These are phyloP conservation scores for Ammospiza maritima DNA, from an alignment of 2,797 vertebrate species.

Conservation along the genomic window DNA sequence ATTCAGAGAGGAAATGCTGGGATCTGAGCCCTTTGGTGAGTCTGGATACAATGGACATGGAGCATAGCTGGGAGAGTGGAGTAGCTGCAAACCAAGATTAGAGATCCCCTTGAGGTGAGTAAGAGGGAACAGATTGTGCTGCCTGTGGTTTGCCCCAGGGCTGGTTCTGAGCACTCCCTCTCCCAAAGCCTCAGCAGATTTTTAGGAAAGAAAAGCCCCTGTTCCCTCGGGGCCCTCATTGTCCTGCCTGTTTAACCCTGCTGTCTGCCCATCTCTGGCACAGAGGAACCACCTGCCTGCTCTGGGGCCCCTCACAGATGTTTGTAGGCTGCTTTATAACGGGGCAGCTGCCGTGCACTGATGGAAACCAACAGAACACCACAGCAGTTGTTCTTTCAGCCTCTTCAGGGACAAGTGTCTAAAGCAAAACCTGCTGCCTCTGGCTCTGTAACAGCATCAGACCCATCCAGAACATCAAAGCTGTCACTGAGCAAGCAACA, in stretches of 20 bases:
- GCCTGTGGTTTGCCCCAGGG: not conserved
- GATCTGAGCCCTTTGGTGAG: not conserved
- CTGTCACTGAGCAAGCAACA: not conserved
- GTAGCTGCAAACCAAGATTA: not conserved
- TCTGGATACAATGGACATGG: not conserved
- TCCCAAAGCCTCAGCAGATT: not conserved
- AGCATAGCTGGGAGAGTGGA: not conserved
- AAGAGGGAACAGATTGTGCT: not conserved
- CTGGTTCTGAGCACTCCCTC: not conserved
- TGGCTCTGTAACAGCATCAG: not conserved
- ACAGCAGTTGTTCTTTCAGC: not conserved
- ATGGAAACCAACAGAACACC: constrained; percentile 7
- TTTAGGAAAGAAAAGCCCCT: not conserved
- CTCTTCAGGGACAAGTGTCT: not conserved
- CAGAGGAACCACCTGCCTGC: not conserved
- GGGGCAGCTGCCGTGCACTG: not conserved
- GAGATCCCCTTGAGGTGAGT: not conserved
- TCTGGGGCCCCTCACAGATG: not conserved
- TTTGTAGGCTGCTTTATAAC: not conserved
- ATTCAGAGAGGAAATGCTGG: not conserved
- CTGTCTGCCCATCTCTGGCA: not conserved
- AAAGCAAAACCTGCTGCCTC: not conserved
- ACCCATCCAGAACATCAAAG: not conserved
- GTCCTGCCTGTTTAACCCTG: not conserved
- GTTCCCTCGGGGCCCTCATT: not conserved